Evolutionary conservation across 2,888 invertebrate genomes (phyloP).

Genomic region (Hydraecia micacea): DNA sequence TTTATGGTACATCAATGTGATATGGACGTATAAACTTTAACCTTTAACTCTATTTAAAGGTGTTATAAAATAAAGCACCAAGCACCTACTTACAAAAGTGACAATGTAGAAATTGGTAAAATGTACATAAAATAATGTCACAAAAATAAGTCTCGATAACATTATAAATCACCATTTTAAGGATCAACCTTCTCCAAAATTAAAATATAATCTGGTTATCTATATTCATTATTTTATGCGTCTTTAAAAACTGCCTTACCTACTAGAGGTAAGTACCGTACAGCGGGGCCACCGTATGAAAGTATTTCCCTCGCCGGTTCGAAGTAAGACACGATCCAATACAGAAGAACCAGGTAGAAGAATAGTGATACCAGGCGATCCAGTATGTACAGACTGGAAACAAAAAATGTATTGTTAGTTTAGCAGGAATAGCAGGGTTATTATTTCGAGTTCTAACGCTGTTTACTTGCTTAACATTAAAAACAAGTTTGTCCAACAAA

Average conservation of each 20-base stretch:
- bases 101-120: background rate
- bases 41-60: background rate
- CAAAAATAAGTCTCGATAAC: background rate
- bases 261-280: slow-evolving; percentile 81
- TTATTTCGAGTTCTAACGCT: background rate
- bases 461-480: background rate
- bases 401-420: background rate
- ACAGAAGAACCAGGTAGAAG: slow-evolving; percentile 87
- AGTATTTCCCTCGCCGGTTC: slow-evolving; percentile 77
- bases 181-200: slow-evolving; percentile 9
- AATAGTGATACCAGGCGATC: slow-evolving; percentile 86
- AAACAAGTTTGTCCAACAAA: background rate
- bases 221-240: slow-evolving; percentile 14
- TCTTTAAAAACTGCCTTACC: slow-evolving; percentile 83
- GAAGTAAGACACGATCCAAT: slow-evolving; percentile 80
- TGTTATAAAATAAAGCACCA: slow-evolving; percentile 27
- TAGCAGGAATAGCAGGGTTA: background rate
- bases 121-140: slow-evolving; percentile 7
- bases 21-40: slow-evolving; percentile 16
- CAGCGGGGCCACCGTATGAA: slow-evolving; percentile 79
- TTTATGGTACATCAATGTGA: slow-evolving; percentile 11
- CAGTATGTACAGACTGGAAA: slow-evolving; percentile 89
- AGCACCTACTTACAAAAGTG: slow-evolving; percentile 13
- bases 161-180: slow-evolving; percentile 14
- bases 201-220: slow-evolving; percentile 2